Conservation (phyloP, 2,888 invertebrate species). For the Dyspetes luteomarginatus region DNA sequence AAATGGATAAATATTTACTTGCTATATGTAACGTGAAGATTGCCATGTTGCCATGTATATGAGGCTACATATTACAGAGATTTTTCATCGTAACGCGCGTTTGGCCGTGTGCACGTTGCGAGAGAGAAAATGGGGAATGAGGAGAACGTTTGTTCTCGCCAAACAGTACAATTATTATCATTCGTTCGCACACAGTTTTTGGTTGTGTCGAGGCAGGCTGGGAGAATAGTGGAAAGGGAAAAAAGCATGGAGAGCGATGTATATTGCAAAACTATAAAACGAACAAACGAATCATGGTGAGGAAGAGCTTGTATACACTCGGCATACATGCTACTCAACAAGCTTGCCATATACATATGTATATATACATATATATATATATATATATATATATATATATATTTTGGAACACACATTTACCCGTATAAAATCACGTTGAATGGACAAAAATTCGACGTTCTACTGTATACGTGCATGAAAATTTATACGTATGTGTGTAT, state of each 20-base stretch:
- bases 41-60: constrained; percentile 27
- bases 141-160: constrained; percentile 62
- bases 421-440: too few species aligned
- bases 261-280: background rate
- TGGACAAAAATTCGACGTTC: too few species aligned
- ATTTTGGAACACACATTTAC: too few species aligned
- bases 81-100: constrained; percentile 50
- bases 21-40: background rate
- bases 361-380: background rate
- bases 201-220: background rate
- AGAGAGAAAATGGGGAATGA: constrained; percentile 27
- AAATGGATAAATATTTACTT: background rate
- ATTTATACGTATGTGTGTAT: background rate
- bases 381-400: background rate
- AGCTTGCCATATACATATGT: constrained; percentile 16
- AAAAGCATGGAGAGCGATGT: background rate
- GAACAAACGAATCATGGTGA: constrained; percentile 5
- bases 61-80: constrained; percentile 52
- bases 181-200: constrained; percentile 5
- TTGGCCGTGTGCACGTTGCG: background rate
- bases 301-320: constrained; percentile 41
- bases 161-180: constrained; percentile 64
- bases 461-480: too few species aligned
- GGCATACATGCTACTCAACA: constrained; percentile 49
- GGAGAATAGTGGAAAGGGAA: constrained; percentile 3